Evolutionary conservation across 2,888 invertebrate genomes (phyloP).

Genomic region (Ctenicera cuprea): DNA sequence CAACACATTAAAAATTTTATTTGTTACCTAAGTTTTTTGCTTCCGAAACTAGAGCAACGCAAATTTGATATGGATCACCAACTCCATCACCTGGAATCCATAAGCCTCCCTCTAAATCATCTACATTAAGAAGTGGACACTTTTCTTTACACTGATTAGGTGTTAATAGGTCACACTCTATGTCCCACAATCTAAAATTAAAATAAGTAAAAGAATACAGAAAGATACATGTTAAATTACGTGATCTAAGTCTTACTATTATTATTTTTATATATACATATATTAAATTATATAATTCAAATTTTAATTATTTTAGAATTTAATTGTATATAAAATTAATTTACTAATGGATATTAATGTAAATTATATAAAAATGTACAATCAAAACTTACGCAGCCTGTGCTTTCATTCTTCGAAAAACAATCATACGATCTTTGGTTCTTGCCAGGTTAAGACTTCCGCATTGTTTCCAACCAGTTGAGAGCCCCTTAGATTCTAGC

Average conservation of each 20-base stretch:
- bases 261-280: no score
- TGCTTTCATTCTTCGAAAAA: slow-evolving; percentile 89
- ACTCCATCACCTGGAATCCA: slow-evolving; percentile 97
- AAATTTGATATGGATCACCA: slow-evolving; percentile 88
- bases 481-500: slow-evolving; percentile 81
- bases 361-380: background rate
- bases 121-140: slow-evolving; percentile 85
- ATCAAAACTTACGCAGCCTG: slow-evolving; percentile 82
- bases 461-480: slow-evolving; percentile 94
- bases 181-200: slow-evolving; percentile 81
- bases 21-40: slow-evolving; percentile 79
- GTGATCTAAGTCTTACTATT: no score
- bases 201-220: background rate
- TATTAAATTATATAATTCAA: no score
- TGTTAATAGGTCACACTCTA: slow-evolving; percentile 88
- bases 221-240: no score
- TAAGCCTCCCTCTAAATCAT: slow-evolving; percentile 90
- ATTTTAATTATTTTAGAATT: no score
- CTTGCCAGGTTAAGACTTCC: slow-evolving; percentile 92
- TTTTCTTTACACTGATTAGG: slow-evolving; percentile 85
- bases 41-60: slow-evolving; percentile 82
- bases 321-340: background rate
- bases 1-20: no score
- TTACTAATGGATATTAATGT: background rate
- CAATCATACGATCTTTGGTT: slow-evolving; percentile 89